Evolutionary conservation across 64 coral and sea anemone genomes (phyloP).

Genomic region (Anthopleura sola): DNA sequence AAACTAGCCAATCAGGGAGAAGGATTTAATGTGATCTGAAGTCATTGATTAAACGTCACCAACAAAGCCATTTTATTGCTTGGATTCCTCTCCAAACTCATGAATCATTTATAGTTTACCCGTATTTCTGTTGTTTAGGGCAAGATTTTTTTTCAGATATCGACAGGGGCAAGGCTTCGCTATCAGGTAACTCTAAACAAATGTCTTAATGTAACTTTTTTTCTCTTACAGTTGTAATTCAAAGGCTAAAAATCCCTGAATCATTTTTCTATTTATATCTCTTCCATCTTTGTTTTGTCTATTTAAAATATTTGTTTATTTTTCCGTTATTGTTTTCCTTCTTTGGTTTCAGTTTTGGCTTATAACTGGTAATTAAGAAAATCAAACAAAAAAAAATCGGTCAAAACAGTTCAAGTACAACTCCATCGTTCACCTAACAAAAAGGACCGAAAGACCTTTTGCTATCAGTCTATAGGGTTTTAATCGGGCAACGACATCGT

Average conservation of each 20-base stretch:
- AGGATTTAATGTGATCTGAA: conserved; percentile 15
- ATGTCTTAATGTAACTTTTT: not conserved
- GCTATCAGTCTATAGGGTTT: not conserved
- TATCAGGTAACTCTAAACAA: not conserved
- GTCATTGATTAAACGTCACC: not conserved
- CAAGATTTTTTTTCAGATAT: not conserved
- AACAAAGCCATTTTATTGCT: conserved; percentile 2
- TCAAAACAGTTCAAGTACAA: not conserved
- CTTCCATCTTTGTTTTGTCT: not conserved
- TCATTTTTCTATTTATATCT: not conserved
- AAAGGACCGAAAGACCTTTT: not conserved
- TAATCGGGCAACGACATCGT: not conserved
- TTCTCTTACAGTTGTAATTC: too few relatives aligned
- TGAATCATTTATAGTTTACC: conserved; percentile 3
- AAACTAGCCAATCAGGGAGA: not conserved
- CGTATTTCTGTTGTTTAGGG: not conserved
- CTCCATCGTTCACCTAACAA: not conserved
- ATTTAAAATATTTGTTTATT: not conserved
- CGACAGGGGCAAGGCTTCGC: not conserved
- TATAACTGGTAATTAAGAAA: not conserved
- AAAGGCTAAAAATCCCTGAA: too few relatives aligned
- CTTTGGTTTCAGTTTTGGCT: not conserved
- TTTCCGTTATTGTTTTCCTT: not conserved
- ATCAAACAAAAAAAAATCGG: not conserved
- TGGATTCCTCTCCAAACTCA: not conserved